phyloP scores from a whole-genome alignment of 2,113 vertebrate genomes.

The Saimiri boliviensis region DNA sequence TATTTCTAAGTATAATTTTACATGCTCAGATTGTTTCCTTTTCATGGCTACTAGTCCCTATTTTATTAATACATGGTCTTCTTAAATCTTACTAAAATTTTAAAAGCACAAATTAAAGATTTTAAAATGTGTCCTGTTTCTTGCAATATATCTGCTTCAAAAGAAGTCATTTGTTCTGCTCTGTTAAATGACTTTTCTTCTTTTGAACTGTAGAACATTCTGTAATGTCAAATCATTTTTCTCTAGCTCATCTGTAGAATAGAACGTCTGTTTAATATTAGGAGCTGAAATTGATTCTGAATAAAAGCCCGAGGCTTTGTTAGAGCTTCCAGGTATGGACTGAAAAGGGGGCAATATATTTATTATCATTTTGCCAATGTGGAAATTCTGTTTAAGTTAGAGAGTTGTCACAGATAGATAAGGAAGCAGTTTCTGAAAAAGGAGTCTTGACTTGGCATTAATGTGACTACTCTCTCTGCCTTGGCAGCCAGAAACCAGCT shows the following conservation, averaged over 20 bases:
- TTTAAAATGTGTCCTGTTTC: background rate
- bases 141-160: background rate
- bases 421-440: background rate
- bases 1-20: background rate
- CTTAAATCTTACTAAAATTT: background rate
- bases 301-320: background rate
- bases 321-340: background rate
- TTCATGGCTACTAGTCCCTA: background rate
- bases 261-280: background rate
- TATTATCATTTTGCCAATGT: background rate
- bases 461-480: background rate
- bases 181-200: background rate
- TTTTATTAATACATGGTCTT: background rate
- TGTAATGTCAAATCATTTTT: background rate
- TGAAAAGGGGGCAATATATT: background rate
- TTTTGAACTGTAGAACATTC: background rate
- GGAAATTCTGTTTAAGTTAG: background rate
- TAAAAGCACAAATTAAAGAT: background rate
- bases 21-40: background rate
- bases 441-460: background rate
- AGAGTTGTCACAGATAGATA: background rate
- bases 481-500: background rate
- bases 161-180: background rate
- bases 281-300: conserved; percentile 16
- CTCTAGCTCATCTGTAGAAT: background rate